A percentile compares a stretch with the other conserved stretches of the same genome.
Conservation (phyloP, 2,113 vertebrate genomes). For the Pseudorhombus dupliciocellatus region DNA sequence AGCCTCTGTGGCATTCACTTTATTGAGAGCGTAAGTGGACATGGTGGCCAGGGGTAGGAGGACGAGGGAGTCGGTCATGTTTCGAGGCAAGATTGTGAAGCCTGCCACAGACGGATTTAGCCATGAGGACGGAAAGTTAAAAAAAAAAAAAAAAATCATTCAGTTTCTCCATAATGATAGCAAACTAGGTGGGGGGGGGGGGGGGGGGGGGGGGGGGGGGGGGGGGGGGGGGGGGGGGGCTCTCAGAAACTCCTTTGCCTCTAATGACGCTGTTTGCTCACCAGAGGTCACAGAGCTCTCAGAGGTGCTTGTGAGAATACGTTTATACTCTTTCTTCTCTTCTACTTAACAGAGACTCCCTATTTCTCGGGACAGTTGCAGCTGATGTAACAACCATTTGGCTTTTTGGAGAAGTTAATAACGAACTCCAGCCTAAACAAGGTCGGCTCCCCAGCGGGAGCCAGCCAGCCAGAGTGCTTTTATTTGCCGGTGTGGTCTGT, state of each 20-base stretch:
- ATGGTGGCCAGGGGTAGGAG: conserved; percentile 20
- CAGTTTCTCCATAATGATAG: background rate
- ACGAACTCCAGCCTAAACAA: conserved; percentile 15
- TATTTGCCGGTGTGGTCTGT: conserved; percentile 55
- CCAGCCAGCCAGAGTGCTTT: conserved; percentile 34
- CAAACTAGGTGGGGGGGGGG: conserved; percentile 7
- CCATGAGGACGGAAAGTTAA: background rate
- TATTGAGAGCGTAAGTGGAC: conserved; percentile 46
- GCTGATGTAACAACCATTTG: conserved; percentile 10
- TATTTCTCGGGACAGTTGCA: conserved; percentile 13
- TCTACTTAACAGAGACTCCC: no score
- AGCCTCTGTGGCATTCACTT: conserved; percentile 54
- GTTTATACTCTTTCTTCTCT: no score
- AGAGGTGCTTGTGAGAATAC: no score
- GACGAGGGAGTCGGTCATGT: conserved; percentile 21
- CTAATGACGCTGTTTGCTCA: no score
- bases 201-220: conserved; percentile 15
- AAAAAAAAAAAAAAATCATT: conserved; percentile 15
- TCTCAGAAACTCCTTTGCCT: background rate
- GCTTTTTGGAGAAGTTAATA: conserved; percentile 14
- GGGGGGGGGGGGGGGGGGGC: no score
- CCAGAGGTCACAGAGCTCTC: no score
- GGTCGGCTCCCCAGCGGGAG: conserved; percentile 20
- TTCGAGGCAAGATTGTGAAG: conserved; percentile 27
- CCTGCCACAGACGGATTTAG: background rate